Conservation (phyloP, 2,113 vertebrate genomes). For the Pagrus major region DNA sequence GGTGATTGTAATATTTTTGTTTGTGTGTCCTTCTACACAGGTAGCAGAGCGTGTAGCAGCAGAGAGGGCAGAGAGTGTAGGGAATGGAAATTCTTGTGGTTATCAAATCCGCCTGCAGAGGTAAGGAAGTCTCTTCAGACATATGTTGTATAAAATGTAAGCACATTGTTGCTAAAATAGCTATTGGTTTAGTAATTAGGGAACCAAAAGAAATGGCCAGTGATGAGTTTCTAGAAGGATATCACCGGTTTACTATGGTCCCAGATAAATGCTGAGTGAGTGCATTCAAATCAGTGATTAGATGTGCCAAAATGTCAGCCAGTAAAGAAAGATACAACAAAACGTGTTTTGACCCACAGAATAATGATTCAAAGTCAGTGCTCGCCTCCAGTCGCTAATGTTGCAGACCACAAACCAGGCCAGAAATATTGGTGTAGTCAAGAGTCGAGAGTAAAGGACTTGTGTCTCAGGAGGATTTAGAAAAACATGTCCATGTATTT, state of each 20-base stretch:
- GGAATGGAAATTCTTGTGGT: conserved; percentile 92
- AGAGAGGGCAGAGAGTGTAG: conserved; percentile 93
- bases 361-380: no score
- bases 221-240: no score
- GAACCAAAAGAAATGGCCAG: background rate
- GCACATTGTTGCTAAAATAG: background rate
- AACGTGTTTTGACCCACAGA: no score
- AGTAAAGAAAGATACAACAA: no score
- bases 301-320: background rate
- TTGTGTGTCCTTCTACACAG: conserved; percentile 72
- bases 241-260: no score
- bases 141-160: conserved; percentile 10
- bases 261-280: background rate
- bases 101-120: conserved; percentile 98
- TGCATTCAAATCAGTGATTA: background rate
- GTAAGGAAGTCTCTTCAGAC: conserved; percentile 76
- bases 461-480: background rate
- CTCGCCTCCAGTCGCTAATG: no score
- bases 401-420: no score
- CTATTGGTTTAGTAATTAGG: conserved; percentile 6
- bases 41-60: conserved; percentile 96
- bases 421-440: background rate
- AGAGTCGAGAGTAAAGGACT: background rate
- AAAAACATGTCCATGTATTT: background rate
- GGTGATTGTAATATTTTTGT: background rate